Percentiles rank a stretch among this genome's conserved stretches.
These are phyloP conservation scores for Cephus sareptanus DNA, from an alignment of 2,888 invertebrate species.

Conservation along the genomic window DNA sequence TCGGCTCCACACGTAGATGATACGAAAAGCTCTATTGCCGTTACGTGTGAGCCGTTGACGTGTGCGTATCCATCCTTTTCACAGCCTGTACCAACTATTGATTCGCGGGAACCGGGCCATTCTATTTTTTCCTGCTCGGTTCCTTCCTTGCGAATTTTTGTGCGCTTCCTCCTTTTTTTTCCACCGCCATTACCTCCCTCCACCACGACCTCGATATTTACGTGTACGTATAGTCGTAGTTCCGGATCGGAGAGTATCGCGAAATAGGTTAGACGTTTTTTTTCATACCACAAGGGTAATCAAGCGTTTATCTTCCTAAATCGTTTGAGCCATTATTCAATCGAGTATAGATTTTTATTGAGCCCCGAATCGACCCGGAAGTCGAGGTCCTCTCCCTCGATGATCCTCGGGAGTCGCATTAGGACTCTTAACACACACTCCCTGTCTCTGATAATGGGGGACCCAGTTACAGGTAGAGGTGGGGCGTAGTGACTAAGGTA, in stretches of 20 bases:
- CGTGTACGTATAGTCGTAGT: neutral
- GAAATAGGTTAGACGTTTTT: neutral
- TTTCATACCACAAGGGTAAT: neutral
- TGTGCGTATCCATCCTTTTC: neutral
- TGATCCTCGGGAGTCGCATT: conserved; percentile 45
- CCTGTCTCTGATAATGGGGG: conserved; percentile 56
- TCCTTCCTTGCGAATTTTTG: neutral
- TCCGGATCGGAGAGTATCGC: neutral
- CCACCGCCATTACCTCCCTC: neutral
- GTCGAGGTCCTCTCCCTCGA: conserved; percentile 7
- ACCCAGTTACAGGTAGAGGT: conserved; percentile 38
- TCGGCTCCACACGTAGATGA: neutral
- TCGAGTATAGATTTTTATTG: conserved; percentile 20
- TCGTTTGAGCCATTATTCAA: conserved; percentile 9
- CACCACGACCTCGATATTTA: neutral
- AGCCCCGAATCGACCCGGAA: neutral
- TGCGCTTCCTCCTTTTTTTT: neutral
- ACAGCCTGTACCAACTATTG: neutral
- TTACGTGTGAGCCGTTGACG: neutral
- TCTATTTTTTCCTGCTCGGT: neutral
- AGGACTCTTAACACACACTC: conserved; percentile 51
- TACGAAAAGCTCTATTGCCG: neutral
- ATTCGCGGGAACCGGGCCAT: neutral
- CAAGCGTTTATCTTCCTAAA: neutral
- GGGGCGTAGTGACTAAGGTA: conserved; percentile 39